Evolutionary conservation across 2,113 vertebrate genomes (phyloP), one percentile per base, ranked within the genome.

Genomic region (Microtus pennsylvanicus): DNA sequence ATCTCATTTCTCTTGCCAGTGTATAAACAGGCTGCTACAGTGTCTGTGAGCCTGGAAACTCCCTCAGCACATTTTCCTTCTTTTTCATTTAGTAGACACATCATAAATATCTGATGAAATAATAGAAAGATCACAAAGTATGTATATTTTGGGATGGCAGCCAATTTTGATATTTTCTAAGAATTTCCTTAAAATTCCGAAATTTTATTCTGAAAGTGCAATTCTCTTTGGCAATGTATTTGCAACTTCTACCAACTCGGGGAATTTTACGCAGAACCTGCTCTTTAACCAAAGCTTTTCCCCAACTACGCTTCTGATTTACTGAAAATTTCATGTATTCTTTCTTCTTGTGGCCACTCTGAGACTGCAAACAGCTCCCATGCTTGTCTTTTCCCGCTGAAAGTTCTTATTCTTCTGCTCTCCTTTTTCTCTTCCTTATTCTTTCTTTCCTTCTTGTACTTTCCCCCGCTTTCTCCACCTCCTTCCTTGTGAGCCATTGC

Each of bases 101-200:
- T 22, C 33, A 61, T 90, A 92, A 93, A 90, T 91, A 90, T 88
- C 50, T 94, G 63, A 26, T 76, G 42, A 95, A 88, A 52, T 92
- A 33, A 92, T 70, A 80, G 74, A 75, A 83, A 87, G 83, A 45
- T 85, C 33, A 93, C 38, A 85, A 88, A 78, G 93, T 92, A 70
- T 88, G 63, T 87, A 16, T 75, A 78, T 91, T 11, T 89, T 89
- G 42, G 75, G 70, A 85, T 88, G 65, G 85, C 58, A 95, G 75
- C 61, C 83, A 90, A 70, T 50, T 94, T 83, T 93, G 14, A 93
- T 52, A 76, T 91, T 92, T 97, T 76, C 86, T 86, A 58, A 94
- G 75, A 93, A 93, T 87, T 93, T 89, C 19, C n/a, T 92, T 91
- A 74, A 13, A 93, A 75, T 50, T 61, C 58, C 7, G 19, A 47